Base-by-base conservation (phyloP, 2,888 invertebrate species). In the Erannis defoliaria region DNA sequence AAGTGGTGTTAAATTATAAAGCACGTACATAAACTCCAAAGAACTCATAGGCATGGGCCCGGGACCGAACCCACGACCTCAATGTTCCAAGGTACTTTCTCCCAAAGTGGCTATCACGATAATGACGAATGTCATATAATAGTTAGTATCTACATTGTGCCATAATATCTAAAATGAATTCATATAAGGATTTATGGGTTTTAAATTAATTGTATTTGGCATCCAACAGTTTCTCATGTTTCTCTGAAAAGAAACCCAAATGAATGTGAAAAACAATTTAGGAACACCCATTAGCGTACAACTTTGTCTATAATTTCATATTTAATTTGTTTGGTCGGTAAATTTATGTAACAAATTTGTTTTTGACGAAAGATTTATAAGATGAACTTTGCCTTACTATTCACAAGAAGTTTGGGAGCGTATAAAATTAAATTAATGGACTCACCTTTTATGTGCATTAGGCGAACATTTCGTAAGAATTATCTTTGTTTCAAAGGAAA, bases 271-370 rank as follows among this genome's bases (percentile, higher is more conserved):
- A 81, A 86, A 82, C 80, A 84, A 85, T 83, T 85, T 80, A 54
- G 70, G 68, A 85, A 86, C 81, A 81, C 77, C 84, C 84, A 84
- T 86, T 83, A 85, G 65, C 73, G 67, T 67, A 56, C 62, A 85
- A 86, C 84, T 86, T 86, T 69, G 77, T 78, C 82, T 81, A 84
- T 86, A 82, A 80, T 81, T 85, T 84, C 75, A 81, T 82, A 81
- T 85, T 81, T 80, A 75, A 80, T 83, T 82, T 78, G 77, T 78
- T 80, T 67, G 49, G 68, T 65, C 57, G 64, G 68, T 71, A 61
- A 74, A 84, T 82, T 85, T 85, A 82, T 81, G 73, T 70, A 78
- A 77, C 72, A 77, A 80, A 82, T 80, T 76, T 72, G 60, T 73
- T 78, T 75, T 72, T 70, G 66, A 74, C 66, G 50, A 65, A 67